Percentiles rank a stretch among this genome's conserved stretches.
phyloP scores from a whole-genome alignment of 2,888 invertebrate species.

The Ophioninae sp. region DNA sequence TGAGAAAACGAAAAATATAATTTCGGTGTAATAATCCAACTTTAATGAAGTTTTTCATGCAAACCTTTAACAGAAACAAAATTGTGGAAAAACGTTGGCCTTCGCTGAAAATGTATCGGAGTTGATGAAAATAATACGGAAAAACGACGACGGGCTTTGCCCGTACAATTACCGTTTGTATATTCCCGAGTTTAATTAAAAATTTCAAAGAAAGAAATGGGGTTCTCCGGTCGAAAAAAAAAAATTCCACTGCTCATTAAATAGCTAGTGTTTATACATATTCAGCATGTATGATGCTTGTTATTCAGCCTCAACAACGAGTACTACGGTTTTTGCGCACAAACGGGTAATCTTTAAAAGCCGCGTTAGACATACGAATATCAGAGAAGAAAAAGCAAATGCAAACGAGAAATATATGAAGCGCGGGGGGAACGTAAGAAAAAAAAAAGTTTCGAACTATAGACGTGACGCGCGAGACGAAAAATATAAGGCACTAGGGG shows the following conservation, averaged over 20 bases:
- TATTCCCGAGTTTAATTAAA: not conserved
- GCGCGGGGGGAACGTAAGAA: not conserved
- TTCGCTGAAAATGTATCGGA: not conserved
- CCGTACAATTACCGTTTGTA: not conserved
- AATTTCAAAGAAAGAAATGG: not conserved
- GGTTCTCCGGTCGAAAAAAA: not conserved
- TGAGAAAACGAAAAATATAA: too few species aligned
- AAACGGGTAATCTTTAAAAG: constrained; percentile 29
- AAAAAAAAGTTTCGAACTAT: not conserved
- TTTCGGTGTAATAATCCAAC: too few species aligned
- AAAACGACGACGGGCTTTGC: not conserved
- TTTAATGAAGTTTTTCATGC: too few species aligned
- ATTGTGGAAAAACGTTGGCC: not conserved
- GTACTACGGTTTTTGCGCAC: constrained; percentile 20
- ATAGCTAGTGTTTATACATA: not conserved
- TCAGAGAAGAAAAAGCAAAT: constrained; percentile 19
- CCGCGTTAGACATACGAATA: constrained; percentile 1
- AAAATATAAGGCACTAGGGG: not conserved
- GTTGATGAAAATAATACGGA: not conserved
- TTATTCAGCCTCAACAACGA: constrained; percentile 28
- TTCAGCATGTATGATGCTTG: not conserved
- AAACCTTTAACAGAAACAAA: not conserved
- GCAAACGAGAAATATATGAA: constrained; percentile 28
- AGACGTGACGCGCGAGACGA: not conserved
- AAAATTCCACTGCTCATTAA: not conserved